Conservation (phyloP, 2,797 vertebrate genomes). For the Halcyon smyrnensis region DNA sequence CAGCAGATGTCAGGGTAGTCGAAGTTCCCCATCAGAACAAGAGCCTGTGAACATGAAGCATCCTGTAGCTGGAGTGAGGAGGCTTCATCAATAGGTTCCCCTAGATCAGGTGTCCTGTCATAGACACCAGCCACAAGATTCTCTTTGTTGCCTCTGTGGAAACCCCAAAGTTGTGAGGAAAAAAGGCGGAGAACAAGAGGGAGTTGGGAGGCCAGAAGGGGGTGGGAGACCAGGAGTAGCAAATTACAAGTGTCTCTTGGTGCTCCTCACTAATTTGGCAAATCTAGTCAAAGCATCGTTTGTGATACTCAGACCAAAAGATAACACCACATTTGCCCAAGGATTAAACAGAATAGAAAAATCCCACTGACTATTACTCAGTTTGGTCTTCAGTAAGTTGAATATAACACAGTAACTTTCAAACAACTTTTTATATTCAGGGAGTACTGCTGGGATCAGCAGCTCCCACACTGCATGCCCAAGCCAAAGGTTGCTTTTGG, state of each 20-base stretch:
- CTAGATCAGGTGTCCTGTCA: not conserved
- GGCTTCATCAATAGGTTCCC: not conserved
- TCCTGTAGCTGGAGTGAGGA: not conserved
- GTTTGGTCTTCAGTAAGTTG: not conserved
- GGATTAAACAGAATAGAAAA: not conserved
- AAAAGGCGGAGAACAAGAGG: not conserved
- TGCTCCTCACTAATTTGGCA: not conserved
- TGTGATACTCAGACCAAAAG: not conserved
- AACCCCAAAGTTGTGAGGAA: not conserved
- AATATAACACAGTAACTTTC: not conserved
- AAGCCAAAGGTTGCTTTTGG: not conserved
- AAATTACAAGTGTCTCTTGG: not conserved
- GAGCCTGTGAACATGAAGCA: not conserved
- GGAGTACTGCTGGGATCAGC: not conserved
- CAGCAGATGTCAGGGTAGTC: not conserved
- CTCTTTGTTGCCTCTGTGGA: not conserved
- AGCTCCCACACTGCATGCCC: not conserved
- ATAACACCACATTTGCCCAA: not conserved
- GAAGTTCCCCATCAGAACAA: not conserved
- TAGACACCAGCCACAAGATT: not conserved
- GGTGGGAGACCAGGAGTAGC: not conserved
- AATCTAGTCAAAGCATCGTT: not conserved
- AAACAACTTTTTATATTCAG: not conserved
- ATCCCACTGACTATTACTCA: not conserved
- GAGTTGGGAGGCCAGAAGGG: not conserved